Conservation (phyloP, 2,113 vertebrate genomes). For the Beaufortia kweichowensis region DNA sequence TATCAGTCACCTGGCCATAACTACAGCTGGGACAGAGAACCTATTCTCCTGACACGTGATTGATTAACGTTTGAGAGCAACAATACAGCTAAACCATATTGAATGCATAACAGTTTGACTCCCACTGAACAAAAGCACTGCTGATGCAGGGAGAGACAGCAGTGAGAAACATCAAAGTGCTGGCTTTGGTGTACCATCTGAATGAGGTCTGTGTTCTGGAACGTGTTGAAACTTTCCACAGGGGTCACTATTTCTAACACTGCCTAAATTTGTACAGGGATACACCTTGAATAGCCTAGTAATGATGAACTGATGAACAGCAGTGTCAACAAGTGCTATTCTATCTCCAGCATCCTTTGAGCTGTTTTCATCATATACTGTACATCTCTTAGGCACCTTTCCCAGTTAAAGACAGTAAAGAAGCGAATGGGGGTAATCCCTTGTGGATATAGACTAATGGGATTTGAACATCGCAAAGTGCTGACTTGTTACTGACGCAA, state of each 20-base stretch:
- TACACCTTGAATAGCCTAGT: neutral
- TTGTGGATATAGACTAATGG: constrained; percentile 44
- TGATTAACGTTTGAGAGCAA: constrained; percentile 22
- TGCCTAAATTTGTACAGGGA: neutral
- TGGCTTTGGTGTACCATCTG: constrained; percentile 30
- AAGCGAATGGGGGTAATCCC: constrained; percentile 22
- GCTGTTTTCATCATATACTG: constrained; percentile 1
- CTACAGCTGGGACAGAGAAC: constrained; percentile 8
- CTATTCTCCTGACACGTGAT: constrained; percentile 20
- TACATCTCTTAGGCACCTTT: neutral
- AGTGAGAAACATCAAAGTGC: constrained; percentile 25
- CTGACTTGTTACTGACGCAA: constrained; percentile 44
- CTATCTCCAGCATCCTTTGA: constrained; percentile 4
- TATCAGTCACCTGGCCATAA: constrained; percentile 40
- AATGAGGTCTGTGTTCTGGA: constrained; percentile 26
- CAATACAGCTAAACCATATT: neutral
- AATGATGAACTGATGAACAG: neutral
- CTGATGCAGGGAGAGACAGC: constrained; percentile 19
- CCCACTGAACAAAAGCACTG: neutral
- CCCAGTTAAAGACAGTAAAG: neutral
- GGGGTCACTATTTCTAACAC: constrained; percentile 11
- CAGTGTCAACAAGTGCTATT: constrained; percentile 20
- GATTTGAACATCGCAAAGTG: constrained; percentile 47
- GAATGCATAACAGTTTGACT: constrained; percentile 34
- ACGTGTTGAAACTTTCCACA: constrained; percentile 13